Evolutionary conservation across 1,140 invertebrate genomes (phyloP).

Genomic region (Diachasmimorpha longicaudata): DNA sequence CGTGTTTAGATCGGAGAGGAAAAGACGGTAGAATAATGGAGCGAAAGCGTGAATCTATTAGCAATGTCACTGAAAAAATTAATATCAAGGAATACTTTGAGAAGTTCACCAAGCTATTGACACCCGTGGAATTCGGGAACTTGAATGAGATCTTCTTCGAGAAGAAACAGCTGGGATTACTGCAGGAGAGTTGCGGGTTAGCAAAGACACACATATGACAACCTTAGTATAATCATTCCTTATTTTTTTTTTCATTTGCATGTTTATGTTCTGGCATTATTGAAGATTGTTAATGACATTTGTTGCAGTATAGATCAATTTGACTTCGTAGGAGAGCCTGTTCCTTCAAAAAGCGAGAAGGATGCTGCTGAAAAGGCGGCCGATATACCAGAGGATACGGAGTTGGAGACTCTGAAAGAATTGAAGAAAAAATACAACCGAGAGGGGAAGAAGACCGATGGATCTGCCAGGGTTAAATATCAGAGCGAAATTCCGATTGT

Average conservation of each 20-base stretch:
- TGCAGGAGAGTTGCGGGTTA: not conserved
- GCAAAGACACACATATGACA: too few species aligned
- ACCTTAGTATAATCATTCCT: not conserved
- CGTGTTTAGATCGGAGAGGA: not conserved
- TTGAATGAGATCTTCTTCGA: not conserved
- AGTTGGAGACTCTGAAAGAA: slow-evolving; percentile 2
- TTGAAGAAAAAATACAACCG: slow-evolving; percentile 11
- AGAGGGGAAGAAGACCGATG: not conserved
- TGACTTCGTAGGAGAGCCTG: not conserved
- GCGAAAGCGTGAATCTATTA: not conserved
- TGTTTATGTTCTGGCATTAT: too few species aligned
- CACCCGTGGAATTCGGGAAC: not conserved
- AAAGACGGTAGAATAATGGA: slow-evolving; percentile 26
- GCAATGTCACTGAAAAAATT: slow-evolving; percentile 19
- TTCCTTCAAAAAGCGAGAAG: not conserved
- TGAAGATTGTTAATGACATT: not conserved
- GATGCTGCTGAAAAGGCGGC: not conserved
- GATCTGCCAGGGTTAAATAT: not conserved
- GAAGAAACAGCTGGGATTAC: not conserved
- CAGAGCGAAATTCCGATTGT: slow-evolving; percentile 7
- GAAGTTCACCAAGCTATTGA: slow-evolving; percentile 8
- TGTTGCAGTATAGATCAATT: slow-evolving; percentile 24
- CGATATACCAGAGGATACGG: slow-evolving; percentile 16
- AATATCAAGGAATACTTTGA: slow-evolving; percentile 23
- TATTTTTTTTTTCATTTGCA: not conserved